phyloP scores from a whole-genome alignment of 1,140 invertebrate species.

The Saccostrea echinata region DNA sequence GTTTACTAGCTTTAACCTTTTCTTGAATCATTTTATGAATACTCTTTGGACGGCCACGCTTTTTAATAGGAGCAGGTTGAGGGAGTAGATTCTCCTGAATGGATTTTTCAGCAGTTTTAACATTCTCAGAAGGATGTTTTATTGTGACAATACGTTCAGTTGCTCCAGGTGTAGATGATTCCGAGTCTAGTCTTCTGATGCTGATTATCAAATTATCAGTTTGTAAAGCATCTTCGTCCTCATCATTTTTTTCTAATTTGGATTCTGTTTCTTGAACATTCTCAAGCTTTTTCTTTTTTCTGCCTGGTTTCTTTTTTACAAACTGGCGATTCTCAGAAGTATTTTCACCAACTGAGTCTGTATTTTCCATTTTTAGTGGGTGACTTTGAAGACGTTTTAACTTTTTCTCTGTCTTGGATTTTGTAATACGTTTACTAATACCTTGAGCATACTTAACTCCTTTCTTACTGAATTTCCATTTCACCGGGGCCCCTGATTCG shows the following conservation, averaged over 20 bases:
- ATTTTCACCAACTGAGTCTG: background rate
- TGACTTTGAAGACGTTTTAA: constrained; percentile 25
- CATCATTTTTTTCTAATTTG: background rate
- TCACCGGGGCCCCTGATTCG: constrained; percentile 53
- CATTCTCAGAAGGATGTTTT: background rate
- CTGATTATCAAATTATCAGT: constrained; percentile 42
- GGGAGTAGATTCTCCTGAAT: background rate
- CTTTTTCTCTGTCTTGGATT: background rate
- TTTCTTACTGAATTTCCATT: constrained; percentile 57
- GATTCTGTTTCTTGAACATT: background rate
- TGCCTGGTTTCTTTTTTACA: constrained; percentile 4
- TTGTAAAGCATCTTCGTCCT: background rate
- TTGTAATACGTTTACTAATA: constrained; percentile 52
- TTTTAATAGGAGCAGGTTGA: background rate
- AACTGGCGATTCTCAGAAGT: background rate
- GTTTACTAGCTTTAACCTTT: background rate
- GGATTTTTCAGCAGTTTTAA: background rate
- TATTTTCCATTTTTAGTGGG: background rate
- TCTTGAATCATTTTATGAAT: background rate
- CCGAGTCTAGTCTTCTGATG: constrained; percentile 12
- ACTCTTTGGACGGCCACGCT: background rate
- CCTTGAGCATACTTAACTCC: constrained; percentile 53
- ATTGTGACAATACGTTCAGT: constrained; percentile 40
- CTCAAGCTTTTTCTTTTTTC: constrained; percentile 29
- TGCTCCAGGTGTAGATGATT: background rate